phyloP scores from a whole-genome alignment of 2,888 invertebrate genomes.

The Dicyrtomina minuta region DNA sequence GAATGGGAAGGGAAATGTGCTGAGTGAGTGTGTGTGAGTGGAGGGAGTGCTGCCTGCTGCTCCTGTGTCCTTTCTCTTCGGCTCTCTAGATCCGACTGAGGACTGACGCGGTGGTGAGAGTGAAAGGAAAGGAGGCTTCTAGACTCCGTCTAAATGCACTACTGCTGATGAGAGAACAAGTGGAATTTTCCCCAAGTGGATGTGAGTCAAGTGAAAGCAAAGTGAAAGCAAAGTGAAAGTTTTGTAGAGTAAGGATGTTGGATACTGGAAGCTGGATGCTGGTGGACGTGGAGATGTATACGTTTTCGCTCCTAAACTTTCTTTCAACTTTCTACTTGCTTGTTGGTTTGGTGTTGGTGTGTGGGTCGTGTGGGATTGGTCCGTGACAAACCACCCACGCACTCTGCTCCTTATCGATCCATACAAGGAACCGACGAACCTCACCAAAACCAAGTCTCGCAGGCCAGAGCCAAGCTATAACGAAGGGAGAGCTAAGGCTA shows the following conservation, averaged over 20 bases:
- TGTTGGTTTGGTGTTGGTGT: neutral
- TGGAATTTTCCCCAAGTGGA: no score
- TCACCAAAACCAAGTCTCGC: neutral
- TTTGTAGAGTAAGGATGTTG: no score
- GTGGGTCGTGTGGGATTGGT: constrained; percentile 28
- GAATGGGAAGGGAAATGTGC: neutral
- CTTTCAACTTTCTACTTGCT: neutral
- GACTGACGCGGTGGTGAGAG: no score
- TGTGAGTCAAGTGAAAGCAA: no score
- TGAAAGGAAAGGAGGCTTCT: no score
- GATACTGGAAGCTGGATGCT: constrained; percentile 4
- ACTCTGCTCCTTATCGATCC: constrained; percentile 31
- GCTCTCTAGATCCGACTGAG: constrained; percentile 1
- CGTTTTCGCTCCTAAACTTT: neutral
- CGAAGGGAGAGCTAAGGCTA: neutral
- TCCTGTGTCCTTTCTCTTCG: constrained; percentile 4
- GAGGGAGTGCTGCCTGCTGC: constrained; percentile 6
- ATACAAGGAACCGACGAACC: neutral
- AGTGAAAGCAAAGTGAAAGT: neutral
- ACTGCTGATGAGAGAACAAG: no score
- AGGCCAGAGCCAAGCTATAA: neutral
- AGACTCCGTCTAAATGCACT: no score
- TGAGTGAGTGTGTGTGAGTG: neutral
- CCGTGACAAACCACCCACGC: constrained; percentile 29
- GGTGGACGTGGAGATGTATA: constrained; percentile 1